phyloP scores from a whole-genome alignment of 2,888 invertebrate species.

The Tetragnatha montana region DNA sequence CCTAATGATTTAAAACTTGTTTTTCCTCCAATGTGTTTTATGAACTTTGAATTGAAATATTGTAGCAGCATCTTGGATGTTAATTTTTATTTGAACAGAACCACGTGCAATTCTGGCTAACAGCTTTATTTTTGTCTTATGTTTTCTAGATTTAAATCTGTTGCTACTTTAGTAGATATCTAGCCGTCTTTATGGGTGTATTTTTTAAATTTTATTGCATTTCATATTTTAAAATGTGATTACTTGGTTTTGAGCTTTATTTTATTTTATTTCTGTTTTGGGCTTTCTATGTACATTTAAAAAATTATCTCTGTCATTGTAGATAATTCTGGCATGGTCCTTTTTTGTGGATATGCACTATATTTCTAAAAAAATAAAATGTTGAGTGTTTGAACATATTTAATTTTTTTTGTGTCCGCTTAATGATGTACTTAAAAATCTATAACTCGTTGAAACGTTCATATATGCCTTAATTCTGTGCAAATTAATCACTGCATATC shows the following conservation, averaged over 20 bases:
- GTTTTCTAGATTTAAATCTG: not conserved
- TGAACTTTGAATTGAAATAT: constrained; percentile 2
- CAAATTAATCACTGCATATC: not conserved
- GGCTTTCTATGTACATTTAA: not conserved
- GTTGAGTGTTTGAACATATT: not conserved
- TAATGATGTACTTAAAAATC: constrained; percentile 1
- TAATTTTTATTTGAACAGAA: not conserved
- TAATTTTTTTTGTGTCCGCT: not conserved
- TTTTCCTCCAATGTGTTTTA: not conserved
- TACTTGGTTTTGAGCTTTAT: constrained; percentile 12
- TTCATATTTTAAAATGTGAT: not conserved
- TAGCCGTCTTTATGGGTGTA: not conserved
- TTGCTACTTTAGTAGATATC: not conserved
- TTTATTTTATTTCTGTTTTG: constrained; percentile 5
- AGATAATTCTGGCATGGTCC: not conserved
- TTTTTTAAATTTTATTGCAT: constrained; percentile 1
- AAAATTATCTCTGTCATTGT: not conserved
- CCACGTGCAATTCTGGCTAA: not conserved
- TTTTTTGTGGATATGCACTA: not conserved
- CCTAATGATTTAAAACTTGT: not conserved
- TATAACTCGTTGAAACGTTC: not conserved
- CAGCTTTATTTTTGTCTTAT: not conserved
- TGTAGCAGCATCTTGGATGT: not conserved
- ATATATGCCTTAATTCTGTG: not conserved
- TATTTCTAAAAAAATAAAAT: not conserved